Conservation (phyloP, 1,140 invertebrate genomes). For the Drosophila bocki region DNA sequence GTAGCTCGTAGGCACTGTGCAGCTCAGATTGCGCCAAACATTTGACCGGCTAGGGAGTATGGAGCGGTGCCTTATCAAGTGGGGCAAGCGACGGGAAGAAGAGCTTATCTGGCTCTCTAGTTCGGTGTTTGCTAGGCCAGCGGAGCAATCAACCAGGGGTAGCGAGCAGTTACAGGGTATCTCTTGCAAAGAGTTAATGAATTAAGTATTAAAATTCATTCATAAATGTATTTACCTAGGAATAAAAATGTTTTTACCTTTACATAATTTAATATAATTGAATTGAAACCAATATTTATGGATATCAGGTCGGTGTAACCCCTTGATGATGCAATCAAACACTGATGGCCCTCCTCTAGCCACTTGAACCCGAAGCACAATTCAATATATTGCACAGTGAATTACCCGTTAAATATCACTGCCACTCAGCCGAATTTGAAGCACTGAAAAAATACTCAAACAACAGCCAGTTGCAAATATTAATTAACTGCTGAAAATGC, state of each 20-base stretch:
- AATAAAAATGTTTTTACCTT: background rate
- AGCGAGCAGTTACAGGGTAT: slow-evolving; percentile 10
- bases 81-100: slow-evolving; percentile 49
- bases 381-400: slow-evolving; percentile 8
- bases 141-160: background rate
- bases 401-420: slow-evolving; percentile 25
- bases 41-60: slow-evolving; percentile 35
- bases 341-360: slow-evolving; percentile 3
- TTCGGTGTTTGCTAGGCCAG: slow-evolving; percentile 51
- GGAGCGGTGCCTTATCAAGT: slow-evolving; percentile 60
- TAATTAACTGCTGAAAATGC: slow-evolving; percentile 74
- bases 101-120: slow-evolving; percentile 48
- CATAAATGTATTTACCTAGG: background rate
- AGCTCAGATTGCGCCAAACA: slow-evolving; percentile 63
- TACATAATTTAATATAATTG: background rate
- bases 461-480: slow-evolving; percentile 43
- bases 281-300: background rate
- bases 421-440: slow-evolving; percentile 15
- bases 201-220: background rate
- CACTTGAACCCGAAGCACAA: slow-evolving; percentile 17
- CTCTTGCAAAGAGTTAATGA: background rate
- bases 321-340: slow-evolving; percentile 13
- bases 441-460: slow-evolving; percentile 39
- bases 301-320: background rate
- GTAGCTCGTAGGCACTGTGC: slow-evolving; percentile 18